Base-by-base conservation (phyloP, 2,797 vertebrate genomes). In the Varecia variegata region DNA sequence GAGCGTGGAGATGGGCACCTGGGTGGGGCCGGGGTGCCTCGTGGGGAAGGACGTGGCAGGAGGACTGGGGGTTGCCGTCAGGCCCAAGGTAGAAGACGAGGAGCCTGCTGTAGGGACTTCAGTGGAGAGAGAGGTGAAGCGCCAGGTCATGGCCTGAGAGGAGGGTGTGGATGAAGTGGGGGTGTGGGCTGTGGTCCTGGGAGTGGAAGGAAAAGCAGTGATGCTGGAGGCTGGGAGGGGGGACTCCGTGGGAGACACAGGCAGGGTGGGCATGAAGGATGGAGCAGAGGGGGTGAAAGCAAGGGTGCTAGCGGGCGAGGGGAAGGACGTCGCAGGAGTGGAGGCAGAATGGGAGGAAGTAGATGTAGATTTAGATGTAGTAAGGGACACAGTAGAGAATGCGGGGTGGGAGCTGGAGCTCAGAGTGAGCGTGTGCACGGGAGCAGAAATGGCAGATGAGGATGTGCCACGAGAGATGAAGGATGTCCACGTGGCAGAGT, bases 221-320 rank as follows among this genome's bases (percentile, higher is more conserved):
- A 65, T 50, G 14, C 80, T 93, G 17, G 84, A 56, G 0, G 0
- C 11, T 17, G 70, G 43, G 32, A 0, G 5, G 0, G 0, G 30
- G 0, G 56, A 9, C 0, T 0, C 6, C 0, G 18, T 43, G 18
- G 30, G 62, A 15, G 40, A 50, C 1, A 3, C 0, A 2, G 35
- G 12, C 3, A 20, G 0, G 0, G 95, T 30, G 23, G 56, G 7
- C 1, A 7, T 0, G 20, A 58, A 12, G 1, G 80, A 25, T 0
- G 7, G 32, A 25, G 27, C 1, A 45, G 67, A 60, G 71, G 4
- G 30, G 2, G 58, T 5, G 74, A 30, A 7, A 18, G 94, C 11
- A 0, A 58, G 25, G 25, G 74, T 81, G 7, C 5, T 0, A 25
- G 27, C 18, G 0, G 87, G 54, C 0, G 20, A n/a, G 27, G 52